phyloP scores from a whole-genome alignment of 92 coral and sea anemone species.

The Actinernus sp. region DNA sequence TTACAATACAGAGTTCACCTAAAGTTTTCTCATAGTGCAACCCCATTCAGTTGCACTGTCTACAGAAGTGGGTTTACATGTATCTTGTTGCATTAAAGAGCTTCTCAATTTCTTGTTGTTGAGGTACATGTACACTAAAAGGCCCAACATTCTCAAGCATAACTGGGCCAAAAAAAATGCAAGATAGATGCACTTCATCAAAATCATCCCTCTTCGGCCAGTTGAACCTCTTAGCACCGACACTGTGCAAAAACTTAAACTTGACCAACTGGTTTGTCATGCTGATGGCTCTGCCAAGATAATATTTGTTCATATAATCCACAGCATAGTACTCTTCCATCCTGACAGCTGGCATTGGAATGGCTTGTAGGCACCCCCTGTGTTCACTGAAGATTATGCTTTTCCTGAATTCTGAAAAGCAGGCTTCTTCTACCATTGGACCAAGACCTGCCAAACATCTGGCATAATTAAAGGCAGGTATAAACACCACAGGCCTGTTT shows the following conservation, averaged over 20 bases:
- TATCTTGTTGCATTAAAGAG: not conserved
- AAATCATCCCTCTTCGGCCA: slow-evolving; percentile 47
- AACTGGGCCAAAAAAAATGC: slow-evolving; percentile 29
- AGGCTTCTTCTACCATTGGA: slow-evolving; percentile 11
- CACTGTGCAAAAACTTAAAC: slow-evolving; percentile 28
- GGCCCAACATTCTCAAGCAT: slow-evolving; percentile 4
- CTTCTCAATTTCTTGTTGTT: slow-evolving; percentile 22
- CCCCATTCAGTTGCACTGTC: too few species aligned
- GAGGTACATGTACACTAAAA: too few species aligned
- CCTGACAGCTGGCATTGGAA: slow-evolving; percentile 4
- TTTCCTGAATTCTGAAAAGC: slow-evolving; percentile 11
- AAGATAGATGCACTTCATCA: slow-evolving; percentile 5
- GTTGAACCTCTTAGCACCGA: slow-evolving; percentile 1
- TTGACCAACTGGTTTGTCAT: not conserved
- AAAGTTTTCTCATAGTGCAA: too few species aligned
- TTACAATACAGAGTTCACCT: too few species aligned
- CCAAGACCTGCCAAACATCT: slow-evolving; percentile 26
- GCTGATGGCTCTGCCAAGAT: slow-evolving; percentile 37
- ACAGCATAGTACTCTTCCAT: slow-evolving; percentile 32
- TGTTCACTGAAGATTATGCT: slow-evolving; percentile 12
- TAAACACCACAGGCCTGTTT: slow-evolving; percentile 20
- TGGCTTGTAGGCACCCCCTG: slow-evolving; percentile 8
- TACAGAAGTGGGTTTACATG: too few species aligned
- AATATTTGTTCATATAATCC: slow-evolving; percentile 22
- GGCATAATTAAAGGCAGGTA: slow-evolving; percentile 59